A percentile compares a stretch with the other conserved stretches of the same genome.
Evolutionary conservation across 1,140 invertebrate species (phyloP).

Genomic region (Plectus sambesii): DNA sequence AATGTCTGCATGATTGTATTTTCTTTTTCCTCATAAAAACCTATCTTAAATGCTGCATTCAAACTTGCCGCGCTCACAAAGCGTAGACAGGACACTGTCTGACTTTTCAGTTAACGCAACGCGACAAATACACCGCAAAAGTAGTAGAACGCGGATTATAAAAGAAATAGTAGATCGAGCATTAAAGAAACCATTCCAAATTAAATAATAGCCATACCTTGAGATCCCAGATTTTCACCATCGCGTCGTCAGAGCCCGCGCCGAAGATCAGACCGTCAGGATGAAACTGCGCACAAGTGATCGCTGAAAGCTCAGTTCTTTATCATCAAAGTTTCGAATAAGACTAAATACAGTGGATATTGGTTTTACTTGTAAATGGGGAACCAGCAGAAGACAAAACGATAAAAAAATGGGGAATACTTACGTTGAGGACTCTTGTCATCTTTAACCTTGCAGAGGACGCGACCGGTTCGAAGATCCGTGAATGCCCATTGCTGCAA

Average conservation of each 20-base stretch:
- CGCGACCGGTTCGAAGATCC: constrained; percentile 74
- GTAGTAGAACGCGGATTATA: no score
- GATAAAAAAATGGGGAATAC: constrained; percentile 11
- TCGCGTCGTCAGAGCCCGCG: constrained; percentile 84
- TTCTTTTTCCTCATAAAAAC: no score
- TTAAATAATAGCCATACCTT: no score
- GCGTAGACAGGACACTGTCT: no score
- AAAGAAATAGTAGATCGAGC: no score
- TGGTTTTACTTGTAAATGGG: background rate
- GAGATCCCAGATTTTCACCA: constrained; percentile 98
- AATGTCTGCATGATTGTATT: no score
- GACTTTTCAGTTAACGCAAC: no score
- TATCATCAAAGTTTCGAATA: constrained; percentile 90
- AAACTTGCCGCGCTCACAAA: no score
- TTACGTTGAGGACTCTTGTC: constrained; percentile 44
- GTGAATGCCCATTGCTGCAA: constrained; percentile 88
- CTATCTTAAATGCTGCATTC: no score
- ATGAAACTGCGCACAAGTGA: constrained; percentile 97
- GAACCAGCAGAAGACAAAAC: background rate
- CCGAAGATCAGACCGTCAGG: constrained; percentile 98
- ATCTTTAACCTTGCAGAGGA: constrained; percentile 67
- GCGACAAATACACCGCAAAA: no score
- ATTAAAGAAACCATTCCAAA: no score
- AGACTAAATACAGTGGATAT: constrained; percentile 68
- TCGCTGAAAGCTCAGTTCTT: constrained; percentile 62